These are phyloP conservation scores for Camarhynchus parvulus DNA, from an alignment of 2,113 vertebrate species.

Conservation along the genomic window DNA sequence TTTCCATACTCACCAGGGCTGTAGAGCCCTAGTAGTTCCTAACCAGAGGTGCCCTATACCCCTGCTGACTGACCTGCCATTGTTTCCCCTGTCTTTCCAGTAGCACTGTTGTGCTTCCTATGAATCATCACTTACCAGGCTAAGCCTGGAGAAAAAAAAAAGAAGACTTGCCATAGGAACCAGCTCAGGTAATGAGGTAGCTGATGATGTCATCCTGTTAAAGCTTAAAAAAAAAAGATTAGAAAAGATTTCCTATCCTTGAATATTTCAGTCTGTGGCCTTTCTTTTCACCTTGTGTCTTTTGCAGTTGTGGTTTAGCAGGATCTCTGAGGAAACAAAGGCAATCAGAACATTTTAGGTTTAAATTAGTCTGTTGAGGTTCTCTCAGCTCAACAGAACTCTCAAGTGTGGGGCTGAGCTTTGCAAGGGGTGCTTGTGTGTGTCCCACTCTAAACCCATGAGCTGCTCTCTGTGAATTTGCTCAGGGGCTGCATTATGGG, in stretches of 20 bases:
- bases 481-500: neutral
- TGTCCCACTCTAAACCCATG: rapidly evolving
- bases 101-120: neutral
- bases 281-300: neutral
- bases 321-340: neutral
- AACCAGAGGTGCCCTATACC: rapidly evolving
- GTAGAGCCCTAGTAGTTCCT: neutral
- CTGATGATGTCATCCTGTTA: neutral
- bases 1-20: rapidly evolving
- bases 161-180: neutral
- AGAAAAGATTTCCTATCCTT: neutral
- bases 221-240: neutral
- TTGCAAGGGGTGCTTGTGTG: neutral
- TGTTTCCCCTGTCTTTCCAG: neutral
- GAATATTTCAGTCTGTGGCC: neutral
- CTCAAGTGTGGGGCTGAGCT: neutral
- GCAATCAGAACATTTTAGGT: neutral
- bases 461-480: neutral
- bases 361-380: neutral
- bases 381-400: neutral
- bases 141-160: neutral
- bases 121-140: neutral
- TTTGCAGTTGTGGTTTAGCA: neutral
- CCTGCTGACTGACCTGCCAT: neutral
- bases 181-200: neutral